phyloP scores from a whole-genome alignment of 2,888 invertebrate species.

The Leucozona laternaria region DNA sequence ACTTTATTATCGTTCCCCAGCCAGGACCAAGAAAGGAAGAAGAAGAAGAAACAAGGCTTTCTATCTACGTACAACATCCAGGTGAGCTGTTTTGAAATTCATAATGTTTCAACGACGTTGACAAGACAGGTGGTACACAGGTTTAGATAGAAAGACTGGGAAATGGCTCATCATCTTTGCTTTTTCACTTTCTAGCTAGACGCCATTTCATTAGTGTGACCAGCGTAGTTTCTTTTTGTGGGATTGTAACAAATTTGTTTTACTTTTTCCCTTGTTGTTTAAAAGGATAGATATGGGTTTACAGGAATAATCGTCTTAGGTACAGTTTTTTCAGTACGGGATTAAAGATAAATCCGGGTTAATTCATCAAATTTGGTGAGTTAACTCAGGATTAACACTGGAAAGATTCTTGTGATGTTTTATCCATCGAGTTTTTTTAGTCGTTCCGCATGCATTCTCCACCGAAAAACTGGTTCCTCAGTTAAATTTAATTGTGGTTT shows the following conservation, averaged over 20 bases:
- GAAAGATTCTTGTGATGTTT: no score
- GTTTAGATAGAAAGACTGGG: neutral
- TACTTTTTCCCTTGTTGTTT: no score
- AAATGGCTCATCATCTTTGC: constrained; percentile 16
- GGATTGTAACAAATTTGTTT: neutral
- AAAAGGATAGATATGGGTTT: no score
- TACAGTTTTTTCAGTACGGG: no score
- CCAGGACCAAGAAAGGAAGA: constrained; percentile 5
- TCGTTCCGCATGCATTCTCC: no score
- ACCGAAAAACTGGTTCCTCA: no score
- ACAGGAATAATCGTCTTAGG: no score
- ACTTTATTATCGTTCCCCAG: constrained; percentile 64
- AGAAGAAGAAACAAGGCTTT: neutral
- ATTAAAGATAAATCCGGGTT: no score
- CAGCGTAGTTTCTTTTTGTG: neutral
- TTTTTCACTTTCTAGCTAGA: neutral
- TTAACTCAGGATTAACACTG: no score
- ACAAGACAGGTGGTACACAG: neutral
- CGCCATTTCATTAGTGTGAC: neutral
- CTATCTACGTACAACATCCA: neutral
- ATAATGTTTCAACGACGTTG: neutral
- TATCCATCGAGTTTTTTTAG: no score
- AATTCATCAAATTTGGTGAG: no score
- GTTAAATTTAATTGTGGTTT: no score
- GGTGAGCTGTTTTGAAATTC: constrained; percentile 48